phyloP scores from a whole-genome alignment of 2,113 vertebrate genomes.

The Misgurnus anguillicaudatus region DNA sequence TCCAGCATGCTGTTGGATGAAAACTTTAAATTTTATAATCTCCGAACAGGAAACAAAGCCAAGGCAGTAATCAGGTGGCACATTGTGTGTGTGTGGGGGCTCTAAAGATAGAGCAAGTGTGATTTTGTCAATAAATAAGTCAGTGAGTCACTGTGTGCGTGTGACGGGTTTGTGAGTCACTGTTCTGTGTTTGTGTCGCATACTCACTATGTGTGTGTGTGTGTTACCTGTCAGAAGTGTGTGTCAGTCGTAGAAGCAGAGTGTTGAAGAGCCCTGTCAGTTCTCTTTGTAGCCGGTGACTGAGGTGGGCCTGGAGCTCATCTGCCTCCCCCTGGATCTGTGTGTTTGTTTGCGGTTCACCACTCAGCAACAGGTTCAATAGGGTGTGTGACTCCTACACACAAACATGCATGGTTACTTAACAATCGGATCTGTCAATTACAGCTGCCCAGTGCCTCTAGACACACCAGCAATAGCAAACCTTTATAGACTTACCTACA shows the following conservation, averaged over 20 bases:
- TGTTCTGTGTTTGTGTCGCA: background rate
- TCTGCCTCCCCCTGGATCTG: slow-evolving; percentile 65
- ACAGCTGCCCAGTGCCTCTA: background rate
- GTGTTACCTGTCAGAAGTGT: slow-evolving; percentile 84
- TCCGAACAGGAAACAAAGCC: background rate
- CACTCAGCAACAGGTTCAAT: slow-evolving; percentile 77
- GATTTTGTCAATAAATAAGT: background rate
- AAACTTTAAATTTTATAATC: background rate
- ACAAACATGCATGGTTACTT: slow-evolving; percentile 26
- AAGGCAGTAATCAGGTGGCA: background rate
- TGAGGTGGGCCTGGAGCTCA: slow-evolving; percentile 75
- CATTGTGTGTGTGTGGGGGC: slow-evolving; percentile 24
- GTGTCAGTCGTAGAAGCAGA: slow-evolving; percentile 74
- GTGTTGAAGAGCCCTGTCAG: slow-evolving; percentile 81
- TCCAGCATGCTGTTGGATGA: no score
- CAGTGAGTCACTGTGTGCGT: slow-evolving; percentile 15
- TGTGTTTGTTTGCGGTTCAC: slow-evolving; percentile 66
- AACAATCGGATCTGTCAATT: slow-evolving; percentile 30
- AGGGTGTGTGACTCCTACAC: slow-evolving; percentile 81
- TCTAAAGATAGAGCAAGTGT: slow-evolving; percentile 22
- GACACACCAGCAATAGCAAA: background rate
- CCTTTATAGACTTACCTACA: background rate
- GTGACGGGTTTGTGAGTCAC: background rate
- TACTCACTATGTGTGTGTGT: slow-evolving; percentile 8
- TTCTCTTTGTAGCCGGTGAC: slow-evolving; percentile 88